phyloP scores from a whole-genome alignment of 2,113 vertebrate genomes.

The Theristicus caerulescens region DNA sequence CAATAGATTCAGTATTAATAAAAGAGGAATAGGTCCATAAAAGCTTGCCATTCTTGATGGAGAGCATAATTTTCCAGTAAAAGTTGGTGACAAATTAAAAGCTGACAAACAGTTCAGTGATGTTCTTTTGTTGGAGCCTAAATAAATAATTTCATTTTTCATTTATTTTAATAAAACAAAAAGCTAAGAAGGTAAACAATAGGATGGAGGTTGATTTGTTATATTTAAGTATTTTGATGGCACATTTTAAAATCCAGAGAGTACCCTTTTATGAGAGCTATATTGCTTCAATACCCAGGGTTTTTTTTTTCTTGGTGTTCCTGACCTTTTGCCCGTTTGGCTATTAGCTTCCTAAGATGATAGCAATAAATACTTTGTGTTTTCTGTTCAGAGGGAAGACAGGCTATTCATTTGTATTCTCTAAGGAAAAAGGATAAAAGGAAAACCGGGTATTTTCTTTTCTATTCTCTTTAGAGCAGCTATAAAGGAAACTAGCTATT shows the following conservation, averaged over 20 bases:
- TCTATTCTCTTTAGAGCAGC: constrained; percentile 64
- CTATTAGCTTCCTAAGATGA: constrained; percentile 61
- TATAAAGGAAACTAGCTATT: constrained; percentile 70
- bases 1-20: background rate
- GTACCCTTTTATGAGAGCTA: constrained; percentile 28
- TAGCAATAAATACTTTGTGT: constrained; percentile 57
- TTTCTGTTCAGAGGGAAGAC: constrained; percentile 51
- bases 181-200: background rate
- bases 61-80: constrained; percentile 4
- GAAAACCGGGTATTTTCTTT: constrained; percentile 59
- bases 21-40: background rate
- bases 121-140: background rate
- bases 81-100: background rate
- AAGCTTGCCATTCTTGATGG: background rate
- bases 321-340: constrained; percentile 41
- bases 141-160: background rate
- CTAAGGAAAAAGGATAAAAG: constrained; percentile 61
- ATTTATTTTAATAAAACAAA: background rate
- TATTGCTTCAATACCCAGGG: constrained; percentile 25
- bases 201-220: background rate
- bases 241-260: constrained; percentile 3
- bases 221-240: background rate
- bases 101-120: background rate
- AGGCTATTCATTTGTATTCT: constrained; percentile 57
- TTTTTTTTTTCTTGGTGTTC: constrained; percentile 48